phyloP scores from a whole-genome alignment of 1,140 invertebrate species.

The Tribolium madens region DNA sequence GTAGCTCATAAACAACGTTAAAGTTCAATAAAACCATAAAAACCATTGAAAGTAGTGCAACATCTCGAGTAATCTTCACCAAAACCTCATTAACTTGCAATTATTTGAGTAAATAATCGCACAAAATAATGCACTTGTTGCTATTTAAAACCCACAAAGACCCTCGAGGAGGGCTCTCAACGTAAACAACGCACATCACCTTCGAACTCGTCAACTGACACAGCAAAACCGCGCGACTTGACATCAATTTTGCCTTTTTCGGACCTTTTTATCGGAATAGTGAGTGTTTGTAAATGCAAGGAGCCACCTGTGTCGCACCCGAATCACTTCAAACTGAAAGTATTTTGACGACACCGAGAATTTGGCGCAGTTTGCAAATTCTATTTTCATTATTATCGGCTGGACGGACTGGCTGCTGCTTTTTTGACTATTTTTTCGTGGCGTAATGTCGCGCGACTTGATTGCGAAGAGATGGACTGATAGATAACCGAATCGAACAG shows the following conservation, averaged over 20 bases:
- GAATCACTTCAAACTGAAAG: conserved; percentile 2
- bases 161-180: neutral
- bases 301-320: neutral
- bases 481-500: no score
- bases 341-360: conserved; percentile 15
- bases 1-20: no score
- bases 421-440: conserved; percentile 12
- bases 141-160: no score
- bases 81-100: neutral
- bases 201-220: neutral
- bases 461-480: no score
- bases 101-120: neutral
- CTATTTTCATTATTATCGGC: conserved; percentile 40
- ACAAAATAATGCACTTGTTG: neutral
- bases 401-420: neutral
- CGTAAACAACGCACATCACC: neutral
- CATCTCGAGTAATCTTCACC: neutral
- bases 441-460: neutral
- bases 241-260: neutral
- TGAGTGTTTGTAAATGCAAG: neutral
- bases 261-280: neutral
- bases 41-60: neutral
- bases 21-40: neutral
- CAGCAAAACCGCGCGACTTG: neutral
- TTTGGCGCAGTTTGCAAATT: conserved; percentile 39